phyloP scores from a whole-genome alignment of 2,797 vertebrate species.

The Columba guinea region DNA sequence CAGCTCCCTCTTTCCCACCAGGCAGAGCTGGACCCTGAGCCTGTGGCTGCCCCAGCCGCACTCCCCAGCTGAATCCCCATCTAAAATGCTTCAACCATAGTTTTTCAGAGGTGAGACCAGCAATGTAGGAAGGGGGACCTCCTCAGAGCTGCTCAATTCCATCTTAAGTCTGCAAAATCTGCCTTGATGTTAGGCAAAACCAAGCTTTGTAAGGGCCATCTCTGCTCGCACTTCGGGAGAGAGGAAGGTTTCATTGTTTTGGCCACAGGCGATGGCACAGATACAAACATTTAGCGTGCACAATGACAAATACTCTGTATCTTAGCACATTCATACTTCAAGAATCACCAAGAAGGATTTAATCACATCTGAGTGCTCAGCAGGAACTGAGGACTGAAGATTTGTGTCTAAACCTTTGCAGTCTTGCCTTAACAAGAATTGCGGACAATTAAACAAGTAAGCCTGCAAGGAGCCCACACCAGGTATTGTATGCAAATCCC shows the following conservation, averaged over 20 bases:
- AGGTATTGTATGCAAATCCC: not conserved
- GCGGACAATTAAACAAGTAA: not conserved
- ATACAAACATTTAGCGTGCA: not conserved
- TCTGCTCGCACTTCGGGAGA: not conserved
- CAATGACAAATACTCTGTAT: not conserved
- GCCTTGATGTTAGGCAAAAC: not conserved
- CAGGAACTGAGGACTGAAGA: not conserved
- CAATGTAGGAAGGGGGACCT: not conserved
- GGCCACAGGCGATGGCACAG: not conserved
- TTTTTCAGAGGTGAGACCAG: not conserved
- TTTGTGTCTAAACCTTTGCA: not conserved
- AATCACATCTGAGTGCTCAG: not conserved
- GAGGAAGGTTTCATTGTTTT: not conserved
- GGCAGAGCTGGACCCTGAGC: not conserved
- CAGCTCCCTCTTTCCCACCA: not conserved
- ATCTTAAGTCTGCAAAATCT: not conserved
- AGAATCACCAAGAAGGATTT: not conserved
- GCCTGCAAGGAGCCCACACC: not conserved
- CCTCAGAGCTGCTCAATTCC: not conserved
- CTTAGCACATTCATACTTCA: not conserved
- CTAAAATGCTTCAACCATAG: rapidly evolving
- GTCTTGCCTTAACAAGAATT: not conserved
- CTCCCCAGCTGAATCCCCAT: not conserved
- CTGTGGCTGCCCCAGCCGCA: rapidly evolving
- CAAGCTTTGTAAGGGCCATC: not conserved